Percentiles rank a stretch among this genome's conserved stretches.
These are phyloP conservation scores for Drosophila equinoxialis DNA, from an alignment of 1,140 invertebrate species.

Conservation along the genomic window DNA sequence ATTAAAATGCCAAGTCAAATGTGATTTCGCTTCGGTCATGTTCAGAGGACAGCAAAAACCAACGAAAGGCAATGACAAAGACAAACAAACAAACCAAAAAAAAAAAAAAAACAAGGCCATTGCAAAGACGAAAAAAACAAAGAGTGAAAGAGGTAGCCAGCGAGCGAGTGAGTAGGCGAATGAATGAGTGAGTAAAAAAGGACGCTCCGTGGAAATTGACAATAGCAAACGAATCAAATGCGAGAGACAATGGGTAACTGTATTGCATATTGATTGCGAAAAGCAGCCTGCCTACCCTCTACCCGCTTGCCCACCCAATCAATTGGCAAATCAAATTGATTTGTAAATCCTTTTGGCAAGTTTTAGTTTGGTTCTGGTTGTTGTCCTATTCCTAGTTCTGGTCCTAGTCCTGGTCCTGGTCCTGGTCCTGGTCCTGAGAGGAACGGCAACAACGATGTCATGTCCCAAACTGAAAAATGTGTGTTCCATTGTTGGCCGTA, in stretches of 20 bases:
- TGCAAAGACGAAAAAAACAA: conserved; percentile 48
- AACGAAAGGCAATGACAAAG: conserved; percentile 21
- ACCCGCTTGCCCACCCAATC: conserved; percentile 2
- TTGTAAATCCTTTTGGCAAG: conserved; percentile 66
- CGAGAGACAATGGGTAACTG: conserved; percentile 66
- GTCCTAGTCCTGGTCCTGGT: neutral
- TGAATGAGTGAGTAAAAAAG: conserved; percentile 15
- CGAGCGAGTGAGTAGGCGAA: neutral
- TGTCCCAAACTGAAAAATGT: conserved; percentile 34
- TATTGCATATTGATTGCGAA: conserved; percentile 78
- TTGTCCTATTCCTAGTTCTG: neutral
- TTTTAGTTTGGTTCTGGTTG: neutral
- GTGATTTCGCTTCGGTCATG: conserved; percentile 54
- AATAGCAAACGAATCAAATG: conserved; percentile 77
- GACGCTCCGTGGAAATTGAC: conserved; percentile 66
- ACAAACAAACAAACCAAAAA: conserved; percentile 56
- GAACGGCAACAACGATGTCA: conserved; percentile 41
- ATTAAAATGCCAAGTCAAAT: conserved; percentile 75
- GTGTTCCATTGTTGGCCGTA: conserved; percentile 46
- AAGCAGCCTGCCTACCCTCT: conserved; percentile 38
- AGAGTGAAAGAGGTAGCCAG: conserved; percentile 3
- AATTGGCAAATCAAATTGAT: conserved; percentile 72
- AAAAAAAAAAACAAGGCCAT: conserved; percentile 30
- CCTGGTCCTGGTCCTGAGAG: neutral
- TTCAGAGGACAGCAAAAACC: neutral